phyloP scores from a whole-genome alignment of 2,113 vertebrate species.

The Setophaga kirtlandii region DNA sequence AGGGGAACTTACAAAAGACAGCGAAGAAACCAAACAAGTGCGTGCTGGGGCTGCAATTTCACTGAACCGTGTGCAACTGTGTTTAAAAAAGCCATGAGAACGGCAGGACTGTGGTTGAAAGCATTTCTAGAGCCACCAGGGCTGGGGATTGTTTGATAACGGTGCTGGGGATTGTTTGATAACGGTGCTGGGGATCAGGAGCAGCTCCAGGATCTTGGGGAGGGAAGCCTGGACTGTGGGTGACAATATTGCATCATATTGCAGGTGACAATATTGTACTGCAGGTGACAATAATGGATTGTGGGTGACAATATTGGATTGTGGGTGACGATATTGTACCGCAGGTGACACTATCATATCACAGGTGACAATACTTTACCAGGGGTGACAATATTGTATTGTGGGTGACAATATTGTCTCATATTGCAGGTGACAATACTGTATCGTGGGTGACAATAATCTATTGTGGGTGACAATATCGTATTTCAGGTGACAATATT shows the following conservation, averaged over 20 bases:
- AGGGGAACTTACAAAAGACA: background rate
- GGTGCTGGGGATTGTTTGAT: background rate
- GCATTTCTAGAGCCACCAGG: rapidly evolving
- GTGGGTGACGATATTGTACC: too few relatives aligned
- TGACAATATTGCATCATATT: too few relatives aligned
- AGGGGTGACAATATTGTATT: too few relatives aligned
- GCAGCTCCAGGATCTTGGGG: rapidly evolving
- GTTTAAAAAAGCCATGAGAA: rapidly evolving
- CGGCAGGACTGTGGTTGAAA: background rate
- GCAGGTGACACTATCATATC: too few relatives aligned
- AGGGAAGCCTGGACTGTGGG: background rate
- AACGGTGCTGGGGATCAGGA: background rate
- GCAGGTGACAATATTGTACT: too few relatives aligned
- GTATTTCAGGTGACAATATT: rapidly evolving
- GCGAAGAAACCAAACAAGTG: background rate
- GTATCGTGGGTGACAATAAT: too few relatives aligned
- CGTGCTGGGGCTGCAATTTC: background rate
- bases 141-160: rapidly evolving
- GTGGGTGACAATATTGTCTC: rapidly evolving
- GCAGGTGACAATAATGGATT: too few relatives aligned
- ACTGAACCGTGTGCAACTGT: background rate
- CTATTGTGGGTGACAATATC: too few relatives aligned
- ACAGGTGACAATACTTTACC: too few relatives aligned
- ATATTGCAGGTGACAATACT: too few relatives aligned
- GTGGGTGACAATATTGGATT: too few relatives aligned